Evolutionary conservation across 2,113 vertebrate species (phyloP).

Genomic region (Gopherus flavomarginatus): DNA sequence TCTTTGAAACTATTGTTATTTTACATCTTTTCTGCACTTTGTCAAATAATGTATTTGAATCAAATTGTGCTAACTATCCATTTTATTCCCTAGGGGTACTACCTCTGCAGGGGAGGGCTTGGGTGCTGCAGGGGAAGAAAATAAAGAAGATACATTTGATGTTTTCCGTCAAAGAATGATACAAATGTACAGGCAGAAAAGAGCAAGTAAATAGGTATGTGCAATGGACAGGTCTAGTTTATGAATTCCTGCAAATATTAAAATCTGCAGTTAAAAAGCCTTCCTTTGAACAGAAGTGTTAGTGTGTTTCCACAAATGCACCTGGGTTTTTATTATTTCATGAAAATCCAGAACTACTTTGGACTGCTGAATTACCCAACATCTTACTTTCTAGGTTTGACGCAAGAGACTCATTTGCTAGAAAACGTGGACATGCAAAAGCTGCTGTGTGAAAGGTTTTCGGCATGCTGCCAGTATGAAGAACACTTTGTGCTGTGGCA

Average conservation of each 20-base stretch:
- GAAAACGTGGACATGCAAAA: slow-evolving; percentile 21
- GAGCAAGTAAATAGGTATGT: slow-evolving; percentile 82
- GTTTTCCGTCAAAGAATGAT: slow-evolving; percentile 86
- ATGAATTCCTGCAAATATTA: not conserved
- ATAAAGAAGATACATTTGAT: slow-evolving; percentile 82
- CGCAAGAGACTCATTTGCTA: slow-evolving; percentile 32
- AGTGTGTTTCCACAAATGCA: not conserved
- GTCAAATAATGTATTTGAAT: not conserved
- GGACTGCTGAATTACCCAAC: slow-evolving; percentile 22
- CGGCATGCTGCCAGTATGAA: slow-evolving; percentile 27
- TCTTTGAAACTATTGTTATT: not conserved
- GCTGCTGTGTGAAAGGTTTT: slow-evolving; percentile 34
- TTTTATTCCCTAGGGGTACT: slow-evolving; percentile 78
- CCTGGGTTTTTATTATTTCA: not conserved
- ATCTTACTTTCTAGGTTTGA: slow-evolving; percentile 51
- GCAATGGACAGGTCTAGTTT: not conserved
- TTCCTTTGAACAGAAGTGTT: not conserved
- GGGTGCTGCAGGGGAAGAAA: slow-evolving; percentile 78
- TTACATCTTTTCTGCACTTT: slow-evolving; percentile 39
- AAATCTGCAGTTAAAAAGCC: not conserved
- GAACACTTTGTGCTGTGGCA: slow-evolving; percentile 10
- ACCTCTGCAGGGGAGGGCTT: slow-evolving; percentile 83
- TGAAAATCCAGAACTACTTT: slow-evolving; percentile 16
- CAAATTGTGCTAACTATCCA: slow-evolving; percentile 52
- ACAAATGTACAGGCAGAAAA: slow-evolving; percentile 84